Evolutionary conservation across 2,888 invertebrate species (phyloP), one percentile per base, ranked within the genome.

Genomic region (Philonicus albiceps): DNA sequence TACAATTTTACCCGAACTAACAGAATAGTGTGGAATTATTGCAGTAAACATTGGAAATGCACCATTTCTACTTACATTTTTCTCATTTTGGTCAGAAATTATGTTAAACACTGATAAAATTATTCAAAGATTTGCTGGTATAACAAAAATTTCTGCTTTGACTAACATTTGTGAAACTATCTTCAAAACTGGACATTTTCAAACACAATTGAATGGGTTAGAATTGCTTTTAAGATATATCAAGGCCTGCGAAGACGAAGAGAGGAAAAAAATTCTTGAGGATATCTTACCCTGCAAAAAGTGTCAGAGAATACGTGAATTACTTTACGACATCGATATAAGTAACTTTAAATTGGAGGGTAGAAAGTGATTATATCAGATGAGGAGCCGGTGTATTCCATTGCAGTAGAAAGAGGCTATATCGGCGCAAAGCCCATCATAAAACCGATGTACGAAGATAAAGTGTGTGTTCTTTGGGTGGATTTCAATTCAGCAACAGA

Each of bases 161-260:
- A 34, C 19, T 19, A 22, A 27, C 3, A 13, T 83, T 22, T 64
- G 34, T 19, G 83, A 83, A 72, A 19, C 72, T 11, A 72, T 64
- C 31, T 31, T 83, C 11, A 72, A 27, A 37, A 72, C 72, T 31
- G 83, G 83, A 13, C 83, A 83, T 72, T 83, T 37, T 37, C 2
- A 64, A 16, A 83, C 83, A 7, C 83, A 83, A 37, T 5, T 83
- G 19, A 34, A 72, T 37, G 83, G 83, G n/a, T n/a, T n/a, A n/a
- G n/a, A n/a, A n/a, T n/a, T n/a, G n/a, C n/a, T n/a, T n/a, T n/a
- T n/a, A n/a, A 34, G 34, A n/a, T 83, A 83, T n/a, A 72, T 83
- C 2, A 37, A 8, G 1, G 1, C 64, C 8, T 72, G 83, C 37
- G 64, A 34, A 27, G 11, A 19, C 1, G 40, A 83, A 11, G 8